Evolutionary conservation across 2,113 vertebrate genomes (phyloP).

Genomic region (Malurus alboscapulatus): DNA sequence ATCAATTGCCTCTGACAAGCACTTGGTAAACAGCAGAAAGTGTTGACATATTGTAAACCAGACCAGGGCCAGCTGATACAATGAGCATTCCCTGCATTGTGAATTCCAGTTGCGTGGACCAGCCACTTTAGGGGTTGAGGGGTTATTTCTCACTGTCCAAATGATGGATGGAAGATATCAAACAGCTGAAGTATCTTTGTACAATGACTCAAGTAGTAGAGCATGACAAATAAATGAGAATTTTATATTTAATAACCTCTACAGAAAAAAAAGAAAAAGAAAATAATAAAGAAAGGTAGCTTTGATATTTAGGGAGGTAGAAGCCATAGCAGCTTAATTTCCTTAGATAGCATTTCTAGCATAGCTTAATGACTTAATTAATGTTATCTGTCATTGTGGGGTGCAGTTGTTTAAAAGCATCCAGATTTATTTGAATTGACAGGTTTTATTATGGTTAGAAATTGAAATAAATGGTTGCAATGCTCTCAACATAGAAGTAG

Average conservation of each 20-base stretch:
- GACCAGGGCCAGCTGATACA: not conserved
- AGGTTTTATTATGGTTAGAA: not conserved
- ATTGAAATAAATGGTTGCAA: slow-evolving; percentile 9
- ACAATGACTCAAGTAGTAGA: not conserved
- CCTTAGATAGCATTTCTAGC: not conserved
- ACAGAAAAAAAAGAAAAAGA: not conserved
- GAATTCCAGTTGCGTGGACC: not conserved
- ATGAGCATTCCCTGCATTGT: not conserved
- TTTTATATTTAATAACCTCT: not conserved
- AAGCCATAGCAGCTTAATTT: not conserved
- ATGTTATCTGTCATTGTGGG: not conserved
- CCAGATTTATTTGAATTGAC: not conserved
- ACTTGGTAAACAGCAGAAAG: not conserved
- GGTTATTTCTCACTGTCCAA: slow-evolving; percentile 20
- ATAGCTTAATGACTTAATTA: slow-evolving; percentile 14
- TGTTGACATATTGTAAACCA: not conserved
- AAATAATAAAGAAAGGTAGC: no score
- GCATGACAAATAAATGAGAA: not conserved
- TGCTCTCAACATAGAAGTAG: not conserved
- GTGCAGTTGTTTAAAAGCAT: not conserved
- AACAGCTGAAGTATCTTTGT: not conserved
- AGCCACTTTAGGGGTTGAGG: not conserved
- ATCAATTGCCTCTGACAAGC: not conserved
- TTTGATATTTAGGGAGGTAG: not conserved
- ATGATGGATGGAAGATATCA: slow-evolving; percentile 26